Percentiles rank a stretch among this genome's conserved stretches.
Conservation (phyloP, 2,888 invertebrate genomes). For the Schrankia costaestrigalis region DNA sequence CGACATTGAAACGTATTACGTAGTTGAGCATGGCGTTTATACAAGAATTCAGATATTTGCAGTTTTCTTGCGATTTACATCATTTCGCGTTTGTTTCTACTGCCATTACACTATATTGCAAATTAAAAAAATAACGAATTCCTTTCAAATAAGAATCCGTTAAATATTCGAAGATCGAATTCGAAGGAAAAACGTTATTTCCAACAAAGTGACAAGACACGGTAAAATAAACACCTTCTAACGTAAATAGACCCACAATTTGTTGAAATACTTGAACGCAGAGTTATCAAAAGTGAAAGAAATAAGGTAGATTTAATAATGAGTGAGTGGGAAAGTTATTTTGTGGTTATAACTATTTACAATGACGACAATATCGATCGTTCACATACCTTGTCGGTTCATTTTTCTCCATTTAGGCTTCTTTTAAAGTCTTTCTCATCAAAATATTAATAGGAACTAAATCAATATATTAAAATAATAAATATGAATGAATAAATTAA, state of each 20-base stretch:
- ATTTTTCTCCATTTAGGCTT: slow-evolving; percentile 60
- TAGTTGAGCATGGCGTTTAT: slow-evolving; percentile 16
- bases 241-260: slow-evolving; percentile 11
- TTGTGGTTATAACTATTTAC: slow-evolving; percentile 51
- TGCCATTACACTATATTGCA: background rate
- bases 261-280: no score
- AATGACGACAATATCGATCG: slow-evolving; percentile 74
- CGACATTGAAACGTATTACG: slow-evolving; percentile 33
- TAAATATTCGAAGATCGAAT: slow-evolving; percentile 76
- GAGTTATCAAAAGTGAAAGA: no score
- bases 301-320: slow-evolving; percentile 20
- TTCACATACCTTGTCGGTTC: slow-evolving; percentile 68
- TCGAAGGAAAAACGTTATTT: slow-evolving; percentile 74
- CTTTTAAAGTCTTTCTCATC: slow-evolving; percentile 17
- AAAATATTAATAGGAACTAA: slow-evolving; percentile 36
- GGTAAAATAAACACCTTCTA: slow-evolving; percentile 19
- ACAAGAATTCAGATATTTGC: background rate
- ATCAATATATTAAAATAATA: slow-evolving; percentile 33
- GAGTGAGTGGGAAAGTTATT: slow-evolving; percentile 19
- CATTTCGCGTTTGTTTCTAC: background rate
- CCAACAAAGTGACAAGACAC: slow-evolving; percentile 38
- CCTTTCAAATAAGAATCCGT: slow-evolving; percentile 69
- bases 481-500: slow-evolving; percentile 33
- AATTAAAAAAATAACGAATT: slow-evolving; percentile 32
- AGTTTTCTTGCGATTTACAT: background rate